Base-by-base conservation (phyloP, 2,888 invertebrate genomes). In the Andrena minutula region DNA sequence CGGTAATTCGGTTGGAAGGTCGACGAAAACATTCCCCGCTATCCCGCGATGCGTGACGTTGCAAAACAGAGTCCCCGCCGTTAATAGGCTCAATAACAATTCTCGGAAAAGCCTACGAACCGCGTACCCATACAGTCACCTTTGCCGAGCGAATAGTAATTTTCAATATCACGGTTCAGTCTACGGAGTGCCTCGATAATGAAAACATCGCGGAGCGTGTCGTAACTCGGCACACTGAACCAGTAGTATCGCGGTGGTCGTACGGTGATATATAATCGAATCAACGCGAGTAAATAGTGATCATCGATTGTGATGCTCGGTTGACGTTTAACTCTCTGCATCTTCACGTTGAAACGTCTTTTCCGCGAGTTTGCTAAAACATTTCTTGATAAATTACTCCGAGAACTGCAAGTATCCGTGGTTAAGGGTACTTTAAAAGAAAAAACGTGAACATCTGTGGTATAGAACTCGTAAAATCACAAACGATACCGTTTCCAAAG, bases 151-250 rank as follows among this genome's bases (percentile, higher is more conserved):
- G 7, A 28, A 28, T 12, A 10, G 10, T 51, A 61, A 41, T 26
- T 61, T 26, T n/a, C 20, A 6, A 66, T 7, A 3, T n/a, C 10
- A 12, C 8, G n/a, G 12, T 16, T 26, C 49, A 26, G 32, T 41
- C 20, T 23, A 30, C 60, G 60, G 8, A 1, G 0, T 12, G 3
- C 5, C 30, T 16, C 51, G 41, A 6, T 2, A 16, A 30, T 35
- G n/a, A 7, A 28, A 49, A 30, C 56, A 47, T n/a, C 61, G n/a
- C 10, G 28, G 1, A 26, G 30, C 23, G 10, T 41, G 20, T 68
- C 66, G 78, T 26, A 64, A 72, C 66, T 23, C 64, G 74, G 75
- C 74, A 83, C 83, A 75, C 70, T 83, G 63, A 75, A 79, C 51
- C 58, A 47, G 23, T 71, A 70, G 75, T 76, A 74, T 79, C 83